Base-by-base conservation (phyloP, 1,140 invertebrate species). In the Trypoxylus dichotomus region DNA sequence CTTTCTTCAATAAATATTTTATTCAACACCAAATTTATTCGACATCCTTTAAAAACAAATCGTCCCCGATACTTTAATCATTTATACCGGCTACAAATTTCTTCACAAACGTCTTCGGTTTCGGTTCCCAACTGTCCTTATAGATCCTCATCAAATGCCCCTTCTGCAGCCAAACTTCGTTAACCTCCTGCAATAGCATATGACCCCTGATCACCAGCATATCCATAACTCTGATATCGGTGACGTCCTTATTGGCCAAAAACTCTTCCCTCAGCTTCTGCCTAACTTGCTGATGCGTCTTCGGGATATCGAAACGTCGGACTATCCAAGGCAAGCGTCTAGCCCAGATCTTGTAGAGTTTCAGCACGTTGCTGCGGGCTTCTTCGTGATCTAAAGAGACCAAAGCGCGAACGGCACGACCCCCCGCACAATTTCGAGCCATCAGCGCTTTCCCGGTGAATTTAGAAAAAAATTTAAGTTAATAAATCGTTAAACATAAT, bases 191-290 rank as follows among this genome's bases (percentile, higher is more conserved):
- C 10, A 41, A 10, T 3, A 32, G 13, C 19, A 19, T 42, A 42
- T 74, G 32, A 74, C 72, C 93, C 89, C 92, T 93, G 42, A 96
- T 91, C 19, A 97, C 92, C 29, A 97, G 89, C 86, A 95, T 89
- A 84, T 98, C 96, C 80, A 97, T 96, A 7, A 94, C 90, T 82
- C 96, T 90, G 41, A 97, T 87, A 86, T 98, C 96, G 29, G 89
- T 91, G 0, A 97, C 87, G 84, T 92, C 82, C 81, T 89, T 89
- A 85, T 97, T 89, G 80, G 92, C 93, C 47, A 89, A 84, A 85
- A 97, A 97, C 83, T 93, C 87, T 84, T 95, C 92, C 79, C 93
- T 88, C 11, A 97, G 83, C 86, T 95, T 96, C 19, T 84, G 82
- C 71, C 90, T 89, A 78, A 91, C 90, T 73, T 94, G 88, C 60